phyloP scores from a whole-genome alignment of 1,140 invertebrate genomes.

The Drosophila setifemur region DNA sequence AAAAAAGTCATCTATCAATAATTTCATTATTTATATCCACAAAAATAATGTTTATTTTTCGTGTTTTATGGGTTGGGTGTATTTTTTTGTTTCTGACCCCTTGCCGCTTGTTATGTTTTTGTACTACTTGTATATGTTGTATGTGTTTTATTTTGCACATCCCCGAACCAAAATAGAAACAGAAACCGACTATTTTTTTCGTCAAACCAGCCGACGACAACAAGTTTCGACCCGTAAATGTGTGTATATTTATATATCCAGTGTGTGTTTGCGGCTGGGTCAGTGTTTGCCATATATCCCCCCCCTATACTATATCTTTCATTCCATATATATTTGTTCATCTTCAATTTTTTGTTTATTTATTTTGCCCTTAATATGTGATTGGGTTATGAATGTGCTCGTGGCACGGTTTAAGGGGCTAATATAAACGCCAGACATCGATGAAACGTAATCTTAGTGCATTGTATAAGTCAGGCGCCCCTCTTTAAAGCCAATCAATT shows the following conservation, averaged over 20 bases:
- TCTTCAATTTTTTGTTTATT: conserved; percentile 18
- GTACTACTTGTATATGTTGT: too few species aligned
- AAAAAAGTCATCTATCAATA: neutral
- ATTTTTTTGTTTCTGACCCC: conserved; percentile 30
- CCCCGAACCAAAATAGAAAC: conserved; percentile 43
- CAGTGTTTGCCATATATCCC: conserved; percentile 19
- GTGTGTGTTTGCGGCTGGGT: conserved; percentile 31
- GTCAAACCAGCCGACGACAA: conserved; percentile 36
- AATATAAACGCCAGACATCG: conserved; percentile 24
- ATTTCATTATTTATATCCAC: conserved; percentile 6
- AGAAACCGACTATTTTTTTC: conserved; percentile 53
- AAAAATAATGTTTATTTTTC: conserved; percentile 12
- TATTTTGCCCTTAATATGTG: conserved; percentile 17
- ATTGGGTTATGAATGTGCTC: conserved; percentile 29
- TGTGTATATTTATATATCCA: conserved; percentile 65
- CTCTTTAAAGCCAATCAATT: conserved; percentile 11
- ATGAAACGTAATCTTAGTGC: conserved; percentile 31
- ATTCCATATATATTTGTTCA: neutral
- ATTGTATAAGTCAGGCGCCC: conserved; percentile 1
- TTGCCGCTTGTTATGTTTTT: conserved; percentile 1
- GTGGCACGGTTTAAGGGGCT: neutral
- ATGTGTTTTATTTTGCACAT: conserved; percentile 52
- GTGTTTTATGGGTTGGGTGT: conserved; percentile 53
- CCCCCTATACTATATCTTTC: conserved; percentile 1
- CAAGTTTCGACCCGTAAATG: conserved; percentile 40